Base-by-base conservation (phyloP, 2,888 invertebrate species). In the Drosophila peninsularis region DNA sequence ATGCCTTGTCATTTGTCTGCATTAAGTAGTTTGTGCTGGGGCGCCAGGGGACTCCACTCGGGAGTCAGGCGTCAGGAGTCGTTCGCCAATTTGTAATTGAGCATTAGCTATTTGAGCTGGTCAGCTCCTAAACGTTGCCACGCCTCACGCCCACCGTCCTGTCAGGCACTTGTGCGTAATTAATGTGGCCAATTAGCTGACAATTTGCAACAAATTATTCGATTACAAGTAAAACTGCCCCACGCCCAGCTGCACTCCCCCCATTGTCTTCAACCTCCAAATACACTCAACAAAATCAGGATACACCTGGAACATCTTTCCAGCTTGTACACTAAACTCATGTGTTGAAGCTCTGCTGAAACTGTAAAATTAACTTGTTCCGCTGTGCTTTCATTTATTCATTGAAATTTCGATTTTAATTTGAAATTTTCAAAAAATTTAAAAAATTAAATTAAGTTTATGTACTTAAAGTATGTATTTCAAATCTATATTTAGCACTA, bases 1-100 rank as follows among this genome's bases (percentile, higher is more conserved):
- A 62, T 47, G 60, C 67, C 47, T 62, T 88, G 85, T 86, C 85
- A 86, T 86, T 86, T 86, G 81, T 86, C 86, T 88, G 83, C 85
- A 86, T 86, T 86, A 88, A 61, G 44, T 58, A 56, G 62, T 49
- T 67, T 44, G 4, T 11, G 7, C 9, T 13, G 36, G 10, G 13
- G 27, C 11, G 17, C 9, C n/a, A 10, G 45, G 30, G 30, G 11
- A 6, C 6, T 27, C 45, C 11, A n/a, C 27, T 30, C 9, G 9
- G 39, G 1, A n/a, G 44, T 24, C 9, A n/a, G 0, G 19, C 13
- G 21, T 24, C 10, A 5, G 10, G 10, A 45, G 45, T 47, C n/a
- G 11, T 14, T 37, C 24, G 42, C 78, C 75, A 87, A 87, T 84
- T 83, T 83, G 77, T 84, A 84, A 87, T 83, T 84, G 75, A 64